Evolutionary conservation across 2,888 invertebrate genomes (phyloP), one percentile per base, ranked within the genome.

Genomic region (Clistopyga incitator): DNA sequence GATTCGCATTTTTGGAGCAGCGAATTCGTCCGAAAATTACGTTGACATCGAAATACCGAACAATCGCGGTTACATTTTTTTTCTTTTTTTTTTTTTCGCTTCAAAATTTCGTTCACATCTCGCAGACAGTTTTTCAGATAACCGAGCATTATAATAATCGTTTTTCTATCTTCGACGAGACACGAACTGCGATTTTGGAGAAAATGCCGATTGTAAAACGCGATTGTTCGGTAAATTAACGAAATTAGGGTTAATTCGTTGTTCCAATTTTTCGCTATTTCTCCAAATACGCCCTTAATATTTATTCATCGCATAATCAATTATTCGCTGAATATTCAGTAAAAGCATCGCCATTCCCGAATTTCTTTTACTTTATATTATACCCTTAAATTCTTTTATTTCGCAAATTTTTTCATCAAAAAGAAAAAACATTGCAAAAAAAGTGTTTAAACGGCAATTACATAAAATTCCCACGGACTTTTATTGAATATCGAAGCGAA

Each of bases 221-320:
- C 29, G 56, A 29, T 13, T 29, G 29, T 0, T 59, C 56, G 29
- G 15, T 15, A 29, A 2, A 59, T 13, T 1, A 15, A 34, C 34
- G 18, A 61, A 61, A 61, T 61, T 29, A 0, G 34, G 15, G 34
- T n/a, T 34, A 61, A 61, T 6, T 61, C 59, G 59, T 61, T 61
- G 59, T 6, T 29, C 34, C 34, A 34, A 61, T 10, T 38, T 38
- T 10, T 10, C 38, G 38, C 38, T 38, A 38, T 10, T 38, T 38
- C 2, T 8, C n/a, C n/a, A 38, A 38, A 38, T 38, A 38, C 38
- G 10, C 6, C 1, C 38, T 38, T 10, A 8, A 38, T 38, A 29
- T 29, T 29, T 6, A 29, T 29, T 29, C 29, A 29, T 29, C 29
- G 29, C 6, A 29, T 29, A 29, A 29, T 29, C 6, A 6, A 38